Evolutionary conservation across 2,113 vertebrate species (phyloP), one percentile per base, ranked within the genome.

Genomic region (Chlamydotis undulata): DNA sequence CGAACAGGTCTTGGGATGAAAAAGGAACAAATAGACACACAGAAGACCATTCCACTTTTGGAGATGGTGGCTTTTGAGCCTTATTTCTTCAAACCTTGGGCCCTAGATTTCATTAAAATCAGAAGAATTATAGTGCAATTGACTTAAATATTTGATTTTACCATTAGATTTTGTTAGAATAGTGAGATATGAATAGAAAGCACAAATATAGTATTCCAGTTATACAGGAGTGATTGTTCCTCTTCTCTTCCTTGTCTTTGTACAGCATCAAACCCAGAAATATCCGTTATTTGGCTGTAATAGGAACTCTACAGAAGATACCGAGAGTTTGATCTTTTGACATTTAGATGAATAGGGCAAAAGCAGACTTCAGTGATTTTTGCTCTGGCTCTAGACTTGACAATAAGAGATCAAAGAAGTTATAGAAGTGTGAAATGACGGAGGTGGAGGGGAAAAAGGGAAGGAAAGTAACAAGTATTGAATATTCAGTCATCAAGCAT

Each of bases 401-500:
- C 83, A 74, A 35, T 43, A 86, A 73, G 68, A 95, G 89, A 96
- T 90, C 86, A 96, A 96, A 96, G 61, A 86, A 94, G 60, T 43
- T 89, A 64, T 31, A 94, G 92, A 93, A 89, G 47, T 79, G 69
- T 77, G 68, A 93, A 77, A 92, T 94, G 56, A 92, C 78, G 45
- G 74, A 87, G 61, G 68, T 89, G 56, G 73, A 84, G 43, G 53
- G 29, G 31, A 52, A 77, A 80, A 91, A 82, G 19, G 61, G 93
- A 83, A 81, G 22, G 29, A 56, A 88, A 84, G 41, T 64, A 28
- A 83, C 87, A 49, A 86, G 77, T 92, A 86, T 91, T 95, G 92
- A 94, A 87, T 93, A 93, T 94, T 95, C 73, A 94, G 77, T 91
- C 70, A 93, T 64, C 67, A 86, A 37, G 37, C n/a, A 60, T 83